Evolutionary conservation across 2,888 invertebrate species (phyloP), one percentile per base, ranked within the genome.

Genomic region (Andrena hattorfiana): DNA sequence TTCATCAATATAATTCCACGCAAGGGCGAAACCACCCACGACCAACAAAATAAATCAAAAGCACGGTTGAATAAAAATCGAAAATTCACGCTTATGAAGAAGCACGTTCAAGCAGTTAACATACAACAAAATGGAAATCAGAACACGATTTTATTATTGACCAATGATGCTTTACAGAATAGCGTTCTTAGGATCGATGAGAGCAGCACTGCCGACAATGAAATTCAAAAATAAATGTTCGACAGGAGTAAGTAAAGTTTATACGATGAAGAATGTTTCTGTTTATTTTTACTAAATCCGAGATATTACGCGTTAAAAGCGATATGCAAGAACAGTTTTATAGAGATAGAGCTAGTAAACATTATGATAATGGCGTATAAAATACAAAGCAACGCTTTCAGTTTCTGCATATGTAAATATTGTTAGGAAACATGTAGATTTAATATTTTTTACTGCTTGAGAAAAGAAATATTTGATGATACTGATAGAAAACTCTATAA

Each of bases 101-200:
- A 90, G 68, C 86, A 89, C 10, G 72, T 90, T 23, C 91, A 91
- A 73, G 87, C 89, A 51, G 84, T 93, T 20, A 92, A 92, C 82
- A 69, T 92, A 32, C 82, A 91, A 5, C 90, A 91, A 80, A 88
- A 88, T 77, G 92, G 90, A 35, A 92, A 92, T 60, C 91, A 93
- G 42, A 91, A 86, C 63, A 88, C 92, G 20, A 92, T 93, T 80
- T 87, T 93, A 42, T 83, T 93, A 32, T 76, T 93, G 49, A 85
- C 91, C 20, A 89, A 88, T 48, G 88, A 90, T 59, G 82, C 83
- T 71, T 78, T 90, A 73, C 86, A 90, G 72, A 88, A 82, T 75
- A 88, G 85, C 75, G 89, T 92, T 60, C 87, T 92, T 69, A 89
- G 90, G 77, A 88, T 92, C 73, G 89, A 91, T 73, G 83, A 86